Conservation (phyloP, 2,113 vertebrate genomes). For the Microcebus murinus region DNA sequence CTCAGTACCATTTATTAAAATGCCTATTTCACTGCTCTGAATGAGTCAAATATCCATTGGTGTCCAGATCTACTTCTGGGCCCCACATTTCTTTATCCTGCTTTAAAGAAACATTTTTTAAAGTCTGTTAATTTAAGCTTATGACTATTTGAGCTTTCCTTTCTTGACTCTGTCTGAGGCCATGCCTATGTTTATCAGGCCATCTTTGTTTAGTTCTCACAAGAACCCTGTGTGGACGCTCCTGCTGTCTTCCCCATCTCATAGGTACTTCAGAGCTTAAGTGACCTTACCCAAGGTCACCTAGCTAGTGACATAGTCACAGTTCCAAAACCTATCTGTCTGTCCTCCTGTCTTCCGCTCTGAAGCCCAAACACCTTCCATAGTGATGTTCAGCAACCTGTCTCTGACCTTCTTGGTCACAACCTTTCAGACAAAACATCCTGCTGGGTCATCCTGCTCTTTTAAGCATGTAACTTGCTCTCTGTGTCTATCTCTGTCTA, state of each 20-base stretch:
- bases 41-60: neutral
- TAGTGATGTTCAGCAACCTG: neutral
- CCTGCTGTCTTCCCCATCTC: neutral
- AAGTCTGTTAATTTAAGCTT: neutral
- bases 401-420: neutral
- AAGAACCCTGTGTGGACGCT: accelerated
- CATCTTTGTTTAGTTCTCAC: neutral
- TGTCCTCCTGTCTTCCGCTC: neutral
- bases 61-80: neutral
- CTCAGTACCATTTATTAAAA: neutral
- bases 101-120: neutral
- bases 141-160: neutral
- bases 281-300: neutral
- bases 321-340: neutral
- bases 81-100: neutral
- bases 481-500: neutral
- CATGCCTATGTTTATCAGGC: neutral
- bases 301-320: neutral
- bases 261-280: neutral
- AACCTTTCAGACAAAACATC: neutral
- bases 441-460: neutral
- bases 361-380: neutral
- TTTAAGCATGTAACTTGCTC: neutral
- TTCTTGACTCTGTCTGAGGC: neutral
- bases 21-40: neutral